Base-by-base conservation (phyloP, 1,140 invertebrate species). In the Eriocheir sinensis region DNA sequence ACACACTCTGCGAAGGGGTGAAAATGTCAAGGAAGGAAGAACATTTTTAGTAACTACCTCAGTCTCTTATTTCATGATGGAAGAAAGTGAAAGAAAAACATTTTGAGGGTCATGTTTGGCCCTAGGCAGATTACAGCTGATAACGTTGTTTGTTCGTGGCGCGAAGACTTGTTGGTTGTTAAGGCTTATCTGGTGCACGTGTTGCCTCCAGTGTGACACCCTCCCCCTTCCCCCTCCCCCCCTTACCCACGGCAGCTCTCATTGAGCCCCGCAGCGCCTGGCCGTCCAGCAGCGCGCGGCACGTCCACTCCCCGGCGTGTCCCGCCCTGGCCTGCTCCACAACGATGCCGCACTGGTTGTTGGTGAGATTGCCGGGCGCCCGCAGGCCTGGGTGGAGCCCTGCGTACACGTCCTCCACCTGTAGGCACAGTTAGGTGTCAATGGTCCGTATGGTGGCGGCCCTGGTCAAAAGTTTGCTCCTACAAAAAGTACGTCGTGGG, bases 341-440 rank as follows among this genome's bases (percentile, higher is more conserved):
- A n/a, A 72, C 60, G 60, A 72, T 72, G 60, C 60, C 60, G 21
- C 60, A 72, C n/a, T 72, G 60, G 27, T 72, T 72, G 60, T 72
- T 21, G 21, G 60, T 72, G 60, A 12, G 60, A n/a, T 72, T 72
- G 60, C 21, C 27, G 27, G 60, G 27, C 27, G 60, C 60, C 60
- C 60, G 27, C 60, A 72, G 27, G 60, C 27, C 8, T n/a, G 60
- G 60, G 8, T 72, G 60, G 1, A 72, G 12, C 6, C 60, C 60
- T 1, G 60, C 60, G 27, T 72, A n/a, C 60, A 72, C 60, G 60
- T 72, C 60, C 8, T 72, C 60, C 60, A 72, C 60, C 60, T 72
- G 60, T n/a, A 72, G 44, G 4, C 4, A 48, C 4, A 8, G 15
- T 8, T 15, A 48, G 44, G 44, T 4, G 15, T 15, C 4, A 48